These are phyloP conservation scores for Aselliscus stoliczkanus DNA, from an alignment of 2,797 vertebrate genomes.

Conservation along the genomic window DNA sequence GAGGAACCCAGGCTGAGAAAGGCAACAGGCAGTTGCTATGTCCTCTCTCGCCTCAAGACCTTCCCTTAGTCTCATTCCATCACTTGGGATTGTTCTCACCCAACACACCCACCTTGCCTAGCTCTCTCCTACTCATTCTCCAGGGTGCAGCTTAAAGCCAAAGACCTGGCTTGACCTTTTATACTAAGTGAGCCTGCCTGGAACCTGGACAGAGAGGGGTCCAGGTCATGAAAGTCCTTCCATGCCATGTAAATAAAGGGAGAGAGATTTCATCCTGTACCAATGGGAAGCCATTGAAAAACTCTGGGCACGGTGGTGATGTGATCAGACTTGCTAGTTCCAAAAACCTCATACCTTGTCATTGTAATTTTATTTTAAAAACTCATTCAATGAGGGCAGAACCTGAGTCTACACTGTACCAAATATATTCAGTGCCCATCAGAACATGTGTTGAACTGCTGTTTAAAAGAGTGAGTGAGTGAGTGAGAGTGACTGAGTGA, in stretches of 20 bases:
- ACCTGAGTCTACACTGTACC: not conserved
- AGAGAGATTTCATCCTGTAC: not conserved
- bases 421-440: not conserved
- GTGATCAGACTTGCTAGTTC: not conserved
- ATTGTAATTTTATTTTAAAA: slow-evolving; percentile 6
- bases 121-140: not conserved
- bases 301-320: not conserved
- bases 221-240: not conserved
- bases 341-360: not conserved
- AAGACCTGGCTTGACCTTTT: not conserved
- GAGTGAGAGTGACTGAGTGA: too few relatives aligned
- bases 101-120: not conserved
- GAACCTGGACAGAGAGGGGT: not conserved
- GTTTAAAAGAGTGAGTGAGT: slow-evolving; percentile 1
- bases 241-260: not conserved
- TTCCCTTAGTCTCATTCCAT: not conserved
- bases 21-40: not conserved
- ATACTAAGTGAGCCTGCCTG: not conserved
- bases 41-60: not conserved
- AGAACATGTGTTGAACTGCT: not conserved
- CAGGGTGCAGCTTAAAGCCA: not conserved
- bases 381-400: not conserved
- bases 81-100: not conserved
- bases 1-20: not conserved
- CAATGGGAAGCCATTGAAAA: not conserved